A percentile compares a stretch with the other conserved stretches of the same genome.
These are phyloP conservation scores for Polydesmus complanatus DNA, from an alignment of 2,888 invertebrate genomes.

Conservation along the genomic window DNA sequence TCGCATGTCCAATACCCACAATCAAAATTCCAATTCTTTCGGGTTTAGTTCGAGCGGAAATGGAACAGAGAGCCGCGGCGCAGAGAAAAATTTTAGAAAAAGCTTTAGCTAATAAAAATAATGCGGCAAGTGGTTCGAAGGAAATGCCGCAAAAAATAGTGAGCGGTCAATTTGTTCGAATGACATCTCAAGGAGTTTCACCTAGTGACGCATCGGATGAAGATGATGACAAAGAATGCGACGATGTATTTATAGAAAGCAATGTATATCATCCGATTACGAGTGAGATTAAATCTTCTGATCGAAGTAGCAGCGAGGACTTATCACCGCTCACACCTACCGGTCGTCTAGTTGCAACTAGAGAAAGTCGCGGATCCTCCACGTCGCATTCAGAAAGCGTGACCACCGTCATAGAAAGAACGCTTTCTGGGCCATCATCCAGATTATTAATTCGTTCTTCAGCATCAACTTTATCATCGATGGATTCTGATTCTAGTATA, in stretches of 20 bases:
- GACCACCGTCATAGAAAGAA: constrained; percentile 7
- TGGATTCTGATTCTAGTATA: constrained; percentile 10
- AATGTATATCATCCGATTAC: background rate
- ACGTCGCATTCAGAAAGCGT: constrained; percentile 11
- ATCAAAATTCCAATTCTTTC: constrained; percentile 1
- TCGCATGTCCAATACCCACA: background rate
- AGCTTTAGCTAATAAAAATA: background rate
- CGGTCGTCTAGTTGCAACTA: background rate
- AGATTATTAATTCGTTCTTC: constrained; percentile 8
- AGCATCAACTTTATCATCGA: constrained; percentile 9
- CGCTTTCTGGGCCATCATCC: background rate
- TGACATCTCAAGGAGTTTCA: background rate
- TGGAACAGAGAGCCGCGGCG: constrained; percentile 8
- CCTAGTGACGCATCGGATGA: background rate
- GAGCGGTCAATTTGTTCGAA: background rate
- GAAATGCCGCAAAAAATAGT: background rate
- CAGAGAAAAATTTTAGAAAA: background rate
- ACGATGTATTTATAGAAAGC: background rate
- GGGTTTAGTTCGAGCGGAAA: constrained; percentile 10
- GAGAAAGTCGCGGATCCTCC: background rate
- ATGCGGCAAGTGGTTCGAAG: background rate
- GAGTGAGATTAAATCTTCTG: background rate
- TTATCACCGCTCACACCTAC: constrained; percentile 6
- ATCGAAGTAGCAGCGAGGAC: constrained; percentile 6
- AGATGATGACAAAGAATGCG: background rate